phyloP scores from a whole-genome alignment of 2,888 invertebrate species.

The Heliconius aoede region DNA sequence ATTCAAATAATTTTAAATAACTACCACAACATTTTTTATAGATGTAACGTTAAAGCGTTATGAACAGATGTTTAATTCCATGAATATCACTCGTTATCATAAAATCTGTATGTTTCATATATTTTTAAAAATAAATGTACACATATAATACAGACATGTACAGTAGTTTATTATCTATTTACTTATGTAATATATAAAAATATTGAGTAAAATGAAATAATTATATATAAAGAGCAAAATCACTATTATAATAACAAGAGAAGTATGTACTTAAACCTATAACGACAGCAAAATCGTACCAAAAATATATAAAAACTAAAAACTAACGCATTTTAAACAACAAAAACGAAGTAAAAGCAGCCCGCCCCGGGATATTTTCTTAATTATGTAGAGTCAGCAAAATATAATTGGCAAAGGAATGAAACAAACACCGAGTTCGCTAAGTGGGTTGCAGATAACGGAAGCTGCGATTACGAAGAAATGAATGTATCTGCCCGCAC shows the following conservation, averaged over 20 bases:
- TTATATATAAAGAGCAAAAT: not conserved
- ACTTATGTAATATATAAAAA: not conserved
- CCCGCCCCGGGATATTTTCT: conserved; percentile 45
- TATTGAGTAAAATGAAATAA: not conserved
- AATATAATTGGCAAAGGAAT: conserved; percentile 50
- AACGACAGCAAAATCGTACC: not conserved
- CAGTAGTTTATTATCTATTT: not conserved
- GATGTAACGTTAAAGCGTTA: not conserved
- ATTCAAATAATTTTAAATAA: not conserved
- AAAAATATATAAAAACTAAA: conserved; percentile 13
- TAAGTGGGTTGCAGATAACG: conserved; percentile 73
- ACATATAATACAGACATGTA: not conserved
- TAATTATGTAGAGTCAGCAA: conserved; percentile 48
- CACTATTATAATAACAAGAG: not conserved
- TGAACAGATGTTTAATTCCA: not conserved
- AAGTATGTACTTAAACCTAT: not conserved
- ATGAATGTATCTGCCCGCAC: conserved; percentile 64
- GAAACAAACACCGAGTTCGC: conserved; percentile 58
- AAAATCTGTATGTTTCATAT: not conserved
- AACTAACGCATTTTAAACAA: conserved; percentile 38
- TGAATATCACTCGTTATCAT: not conserved
- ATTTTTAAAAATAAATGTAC: no score
- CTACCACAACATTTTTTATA: not conserved
- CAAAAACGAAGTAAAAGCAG: conserved; percentile 44
- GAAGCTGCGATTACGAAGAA: conserved; percentile 67